phyloP scores from a whole-genome alignment of 2,113 vertebrate species.

The Tychaedon coryphoeus region DNA sequence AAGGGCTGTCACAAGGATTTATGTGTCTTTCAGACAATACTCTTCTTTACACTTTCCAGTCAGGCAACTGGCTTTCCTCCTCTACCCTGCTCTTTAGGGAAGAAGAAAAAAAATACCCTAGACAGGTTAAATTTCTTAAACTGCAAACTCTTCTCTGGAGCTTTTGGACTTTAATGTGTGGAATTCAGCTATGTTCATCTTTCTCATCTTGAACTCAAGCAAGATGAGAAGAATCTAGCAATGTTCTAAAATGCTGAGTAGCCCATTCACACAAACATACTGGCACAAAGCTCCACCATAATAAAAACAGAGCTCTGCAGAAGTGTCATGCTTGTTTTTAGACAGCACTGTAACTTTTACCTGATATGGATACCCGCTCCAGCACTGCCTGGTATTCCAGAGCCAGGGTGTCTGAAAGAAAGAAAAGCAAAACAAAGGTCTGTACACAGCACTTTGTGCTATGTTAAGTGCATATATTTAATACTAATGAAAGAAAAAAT shows the following conservation, averaged over 20 bases:
- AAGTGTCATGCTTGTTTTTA: background rate
- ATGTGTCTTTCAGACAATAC: background rate
- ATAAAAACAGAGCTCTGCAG: background rate
- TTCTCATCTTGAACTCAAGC: background rate
- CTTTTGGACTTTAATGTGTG: background rate
- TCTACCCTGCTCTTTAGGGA: accelerated
- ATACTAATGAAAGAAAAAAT: background rate
- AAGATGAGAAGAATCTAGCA: background rate
- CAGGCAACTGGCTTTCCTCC: accelerated
- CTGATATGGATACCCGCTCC: conserved; percentile 97
- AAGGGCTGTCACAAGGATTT: background rate
- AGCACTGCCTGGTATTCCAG: conserved; percentile 96
- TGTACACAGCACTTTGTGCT: background rate
- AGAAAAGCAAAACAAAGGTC: background rate
- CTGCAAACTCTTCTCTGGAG: background rate
- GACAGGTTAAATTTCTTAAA: background rate
- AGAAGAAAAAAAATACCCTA: background rate
- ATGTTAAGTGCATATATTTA: background rate
- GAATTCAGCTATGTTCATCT: background rate
- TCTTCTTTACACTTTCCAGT: background rate
- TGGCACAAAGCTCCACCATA: background rate
- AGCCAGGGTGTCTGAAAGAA: conserved; percentile 86
- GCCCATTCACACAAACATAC: background rate
- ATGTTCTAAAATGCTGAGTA: background rate
- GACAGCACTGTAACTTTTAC: conserved; percentile 66